Percentiles rank a stretch among this genome's conserved stretches.
phyloP scores from a whole-genome alignment of 53 echinoderm and acorn worm species.

The Patiria pectinifera region DNA sequence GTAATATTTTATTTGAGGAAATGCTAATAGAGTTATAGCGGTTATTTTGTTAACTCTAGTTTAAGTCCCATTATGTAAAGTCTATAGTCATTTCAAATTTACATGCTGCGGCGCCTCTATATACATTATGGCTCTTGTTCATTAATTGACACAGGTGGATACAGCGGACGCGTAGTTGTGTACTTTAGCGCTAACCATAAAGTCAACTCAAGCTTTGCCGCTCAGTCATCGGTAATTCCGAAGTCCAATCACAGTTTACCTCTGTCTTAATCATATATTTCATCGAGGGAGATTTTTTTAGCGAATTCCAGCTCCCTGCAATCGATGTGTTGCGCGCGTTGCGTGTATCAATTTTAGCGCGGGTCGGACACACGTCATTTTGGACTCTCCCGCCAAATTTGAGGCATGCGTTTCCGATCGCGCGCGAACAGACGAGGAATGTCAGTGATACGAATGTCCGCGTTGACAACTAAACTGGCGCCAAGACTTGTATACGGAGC shows the following conservation, averaged over 20 bases:
- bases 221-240: not conserved
- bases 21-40: too few relatives aligned
- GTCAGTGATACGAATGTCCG: not conserved
- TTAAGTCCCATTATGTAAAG: too few relatives aligned
- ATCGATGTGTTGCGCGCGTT: not conserved
- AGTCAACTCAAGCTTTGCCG: not conserved
- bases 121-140: not conserved
- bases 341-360: not conserved
- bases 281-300: not conserved
- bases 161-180: not conserved
- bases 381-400: not conserved
- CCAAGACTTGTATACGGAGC: not conserved
- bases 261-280: not conserved
- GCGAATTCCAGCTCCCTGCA: not conserved
- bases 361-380: not conserved
- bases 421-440: constrained; percentile 6
- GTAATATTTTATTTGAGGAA: too few relatives aligned
- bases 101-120: not conserved
- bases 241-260: not conserved
- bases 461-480: constrained; percentile 32
- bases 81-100: too few relatives aligned
- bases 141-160: not conserved
- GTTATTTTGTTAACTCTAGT: too few relatives aligned
- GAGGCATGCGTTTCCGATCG: constrained; percentile 3
- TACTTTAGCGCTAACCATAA: not conserved